Percentiles rank a stretch among this genome's conserved stretches.
These are phyloP conservation scores for Galerucella nymphaeae DNA, from an alignment of 2,888 invertebrate genomes.

Conservation along the genomic window DNA sequence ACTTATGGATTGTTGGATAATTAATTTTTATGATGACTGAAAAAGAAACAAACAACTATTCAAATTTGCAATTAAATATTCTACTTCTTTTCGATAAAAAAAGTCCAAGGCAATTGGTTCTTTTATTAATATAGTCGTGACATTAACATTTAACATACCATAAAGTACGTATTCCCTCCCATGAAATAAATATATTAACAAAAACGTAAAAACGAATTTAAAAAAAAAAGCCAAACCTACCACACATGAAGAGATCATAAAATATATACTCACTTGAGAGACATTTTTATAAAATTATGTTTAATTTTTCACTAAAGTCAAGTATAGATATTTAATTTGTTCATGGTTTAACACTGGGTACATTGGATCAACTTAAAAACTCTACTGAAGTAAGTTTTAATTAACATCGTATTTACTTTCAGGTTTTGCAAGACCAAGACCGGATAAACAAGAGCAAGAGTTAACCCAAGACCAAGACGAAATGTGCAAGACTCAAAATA, in stretches of 20 bases:
- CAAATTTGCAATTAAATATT: slow-evolving; percentile 4
- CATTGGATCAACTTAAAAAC: background rate
- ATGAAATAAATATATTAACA: slow-evolving; percentile 7
- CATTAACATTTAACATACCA: background rate
- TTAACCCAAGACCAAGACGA: too few species aligned
- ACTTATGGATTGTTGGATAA: background rate
- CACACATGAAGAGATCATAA: background rate
- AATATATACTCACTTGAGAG: background rate
- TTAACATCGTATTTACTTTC: too few species aligned
- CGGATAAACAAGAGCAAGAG: background rate
- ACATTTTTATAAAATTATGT: too few species aligned
- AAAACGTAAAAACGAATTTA: background rate
- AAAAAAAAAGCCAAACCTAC: background rate
- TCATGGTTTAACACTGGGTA: background rate
- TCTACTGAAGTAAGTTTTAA: background rate
- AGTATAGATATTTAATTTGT: too few species aligned
- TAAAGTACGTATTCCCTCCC: slow-evolving; percentile 7
- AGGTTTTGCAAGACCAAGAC: background rate
- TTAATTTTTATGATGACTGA: background rate
- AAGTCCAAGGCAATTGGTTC: slow-evolving; percentile 3
- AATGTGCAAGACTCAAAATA: too few species aligned
- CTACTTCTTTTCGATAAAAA: background rate
- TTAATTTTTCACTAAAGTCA: too few species aligned
- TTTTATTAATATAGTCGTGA: background rate
- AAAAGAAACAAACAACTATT: background rate